phyloP scores from a whole-genome alignment of 2,888 invertebrate species.

The Zelleria hepariella region DNA sequence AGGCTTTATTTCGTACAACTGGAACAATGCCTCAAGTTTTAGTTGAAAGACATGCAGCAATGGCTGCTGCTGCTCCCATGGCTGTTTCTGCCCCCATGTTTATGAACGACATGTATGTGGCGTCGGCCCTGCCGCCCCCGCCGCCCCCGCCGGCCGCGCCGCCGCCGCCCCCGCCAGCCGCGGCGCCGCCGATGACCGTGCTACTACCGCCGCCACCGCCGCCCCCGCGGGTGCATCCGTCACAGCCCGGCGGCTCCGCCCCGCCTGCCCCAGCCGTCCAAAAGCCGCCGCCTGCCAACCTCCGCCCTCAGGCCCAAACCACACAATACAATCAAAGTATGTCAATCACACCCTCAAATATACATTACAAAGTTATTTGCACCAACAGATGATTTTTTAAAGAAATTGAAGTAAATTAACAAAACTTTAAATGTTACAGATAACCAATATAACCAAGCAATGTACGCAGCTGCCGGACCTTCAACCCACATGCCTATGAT shows the following conservation, averaged over 20 bases:
- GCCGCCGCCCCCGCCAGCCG: conserved; percentile 12
- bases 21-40: conserved; percentile 44
- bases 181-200: conserved; percentile 18
- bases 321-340: not conserved
- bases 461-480: not conserved
- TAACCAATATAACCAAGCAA: not conserved
- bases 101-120: not conserved
- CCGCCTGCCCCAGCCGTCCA: conserved; percentile 16
- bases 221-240: not conserved
- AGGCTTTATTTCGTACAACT: conserved; percentile 34
- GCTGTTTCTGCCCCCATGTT: not conserved
- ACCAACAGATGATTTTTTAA: no score
- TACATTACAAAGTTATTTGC: not conserved
- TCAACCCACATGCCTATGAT: not conserved
- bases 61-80: conserved; percentile 19
- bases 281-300: not conserved
- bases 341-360: not conserved
- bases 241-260: conserved; percentile 19
- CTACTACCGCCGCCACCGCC: conserved; percentile 14
- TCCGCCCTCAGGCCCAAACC: not conserved
- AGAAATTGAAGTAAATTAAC: no score
- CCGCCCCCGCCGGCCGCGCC: conserved; percentile 26
- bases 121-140: conserved; percentile 19
- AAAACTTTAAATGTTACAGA: not conserved
- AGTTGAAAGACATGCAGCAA: conserved; percentile 37